Conservation (phyloP, 2,888 invertebrate species). For the Nebria brevicollis region DNA sequence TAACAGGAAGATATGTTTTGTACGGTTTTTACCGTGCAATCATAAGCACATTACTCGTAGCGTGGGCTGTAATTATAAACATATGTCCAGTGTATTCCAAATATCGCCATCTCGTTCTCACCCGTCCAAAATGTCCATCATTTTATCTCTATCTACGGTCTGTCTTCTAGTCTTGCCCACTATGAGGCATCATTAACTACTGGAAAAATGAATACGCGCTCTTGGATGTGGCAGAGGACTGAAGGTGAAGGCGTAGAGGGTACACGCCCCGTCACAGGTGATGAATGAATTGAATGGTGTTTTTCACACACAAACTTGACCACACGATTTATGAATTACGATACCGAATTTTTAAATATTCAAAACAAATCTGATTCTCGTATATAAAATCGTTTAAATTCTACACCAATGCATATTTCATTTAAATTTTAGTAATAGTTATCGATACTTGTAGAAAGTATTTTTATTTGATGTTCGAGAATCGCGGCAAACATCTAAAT, state of each 20-base stretch:
- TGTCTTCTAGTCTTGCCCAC: background rate
- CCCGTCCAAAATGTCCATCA: background rate
- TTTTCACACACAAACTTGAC: background rate
- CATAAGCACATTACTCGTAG: constrained; percentile 58
- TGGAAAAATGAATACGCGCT: constrained; percentile 36
- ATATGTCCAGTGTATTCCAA: constrained; percentile 56
- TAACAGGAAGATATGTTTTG: constrained; percentile 64
- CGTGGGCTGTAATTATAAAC: constrained; percentile 61
- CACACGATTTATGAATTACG: background rate
- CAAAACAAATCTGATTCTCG: too few relatives aligned
- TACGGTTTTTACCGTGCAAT: constrained; percentile 63
- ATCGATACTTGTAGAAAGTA: too few relatives aligned
- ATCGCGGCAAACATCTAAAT: background rate
- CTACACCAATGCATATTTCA: too few relatives aligned
- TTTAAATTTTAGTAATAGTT: too few relatives aligned
- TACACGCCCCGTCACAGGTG: background rate
- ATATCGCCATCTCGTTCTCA: constrained; percentile 49
- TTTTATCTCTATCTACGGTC: constrained; percentile 6
- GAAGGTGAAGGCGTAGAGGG: constrained; percentile 11
- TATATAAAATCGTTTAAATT: too few relatives aligned
- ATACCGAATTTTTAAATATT: background rate
- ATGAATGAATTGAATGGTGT: background rate
- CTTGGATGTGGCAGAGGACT: constrained; percentile 5
- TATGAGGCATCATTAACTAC: constrained; percentile 39
- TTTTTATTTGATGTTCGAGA: too few relatives aligned